These are phyloP conservation scores for Nemopilema nomurai DNA, from an alignment of 30 jellyfish, hydroid and myxozoan genomes.

Conservation along the genomic window DNA sequence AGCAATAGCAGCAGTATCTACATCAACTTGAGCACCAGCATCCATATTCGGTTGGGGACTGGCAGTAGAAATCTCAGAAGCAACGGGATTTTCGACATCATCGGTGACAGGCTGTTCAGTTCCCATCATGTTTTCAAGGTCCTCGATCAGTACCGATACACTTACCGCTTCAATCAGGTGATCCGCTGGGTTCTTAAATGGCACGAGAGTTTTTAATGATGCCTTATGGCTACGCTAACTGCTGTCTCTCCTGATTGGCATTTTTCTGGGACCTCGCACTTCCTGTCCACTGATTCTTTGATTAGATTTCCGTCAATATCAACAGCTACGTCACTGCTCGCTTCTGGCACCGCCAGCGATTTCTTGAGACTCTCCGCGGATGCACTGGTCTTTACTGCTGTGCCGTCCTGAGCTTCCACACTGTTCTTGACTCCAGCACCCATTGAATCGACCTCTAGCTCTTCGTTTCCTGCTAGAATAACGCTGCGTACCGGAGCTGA, in stretches of 20 bases:
- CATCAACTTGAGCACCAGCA: no score
- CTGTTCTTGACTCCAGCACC: not conserved
- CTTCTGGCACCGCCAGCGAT: not conserved
- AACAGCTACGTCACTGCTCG: not conserved
- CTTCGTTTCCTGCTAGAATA: not conserved
- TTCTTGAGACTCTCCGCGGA: not conserved
- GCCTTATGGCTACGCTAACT: not conserved
- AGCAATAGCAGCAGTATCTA: no score
- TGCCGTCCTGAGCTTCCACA: no score
- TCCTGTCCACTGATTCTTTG: not conserved
- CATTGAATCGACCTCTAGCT: not conserved
- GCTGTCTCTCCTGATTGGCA: not conserved
- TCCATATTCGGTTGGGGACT: no score
- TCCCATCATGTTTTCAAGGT: constrained; percentile 15
- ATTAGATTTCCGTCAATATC: no score
- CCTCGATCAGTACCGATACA: constrained; percentile 13
- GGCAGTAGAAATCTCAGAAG: no score
- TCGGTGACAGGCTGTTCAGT: no score
- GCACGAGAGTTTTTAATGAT: not conserved
- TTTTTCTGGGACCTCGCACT: not conserved
- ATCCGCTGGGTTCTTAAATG: not conserved
- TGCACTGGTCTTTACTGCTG: not conserved
- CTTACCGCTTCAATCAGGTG: not conserved
- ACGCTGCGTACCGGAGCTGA: not conserved
- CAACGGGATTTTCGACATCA: no score